These are phyloP conservation scores for Oppia nitens DNA, from an alignment of 1,140 invertebrate species.

Conservation along the genomic window DNA sequence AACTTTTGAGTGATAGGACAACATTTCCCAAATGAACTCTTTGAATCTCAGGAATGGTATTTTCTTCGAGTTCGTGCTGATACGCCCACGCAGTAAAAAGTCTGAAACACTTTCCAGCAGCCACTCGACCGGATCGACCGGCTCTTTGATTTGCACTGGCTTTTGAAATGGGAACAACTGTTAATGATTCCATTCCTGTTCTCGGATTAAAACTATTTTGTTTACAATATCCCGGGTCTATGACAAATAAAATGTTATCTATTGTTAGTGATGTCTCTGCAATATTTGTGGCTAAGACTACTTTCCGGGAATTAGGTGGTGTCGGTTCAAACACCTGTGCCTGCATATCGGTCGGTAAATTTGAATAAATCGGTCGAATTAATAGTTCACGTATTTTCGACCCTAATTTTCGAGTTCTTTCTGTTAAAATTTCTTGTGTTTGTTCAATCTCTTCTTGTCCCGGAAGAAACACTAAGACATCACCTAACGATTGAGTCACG, in stretches of 20 bases:
- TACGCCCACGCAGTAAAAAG: constrained; percentile 59
- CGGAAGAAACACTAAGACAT: constrained; percentile 91
- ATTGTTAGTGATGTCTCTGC: constrained; percentile 98
- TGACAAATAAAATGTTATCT: constrained; percentile 97
- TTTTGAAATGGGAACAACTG: constrained; percentile 95
- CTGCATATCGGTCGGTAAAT: constrained; percentile 96
- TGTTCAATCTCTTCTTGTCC: constrained; percentile 91
- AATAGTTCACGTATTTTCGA: constrained; percentile 79
- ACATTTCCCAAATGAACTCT: constrained; percentile 95
- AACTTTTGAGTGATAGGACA: constrained; percentile 84
- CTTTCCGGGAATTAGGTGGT: constrained; percentile 75
- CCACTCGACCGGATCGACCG: constrained; percentile 74
- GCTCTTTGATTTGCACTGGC: constrained; percentile 72
- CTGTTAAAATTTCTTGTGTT: constrained; percentile 77
- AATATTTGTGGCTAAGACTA: constrained; percentile 95
- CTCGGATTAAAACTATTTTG: constrained; percentile 98
- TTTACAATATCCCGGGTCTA: constrained; percentile 97
- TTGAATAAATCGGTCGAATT: constrained; percentile 92
- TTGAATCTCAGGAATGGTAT: constrained; percentile 94
- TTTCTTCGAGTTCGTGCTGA: constrained; percentile 92
- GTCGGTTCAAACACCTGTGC: constrained; percentile 68
- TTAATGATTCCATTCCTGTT: constrained; percentile 93
- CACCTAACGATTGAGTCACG: constrained; percentile 42
- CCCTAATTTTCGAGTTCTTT: constrained; percentile 71
- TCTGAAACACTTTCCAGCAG: constrained; percentile 92